Conservation (phyloP, 1,140 invertebrate genomes). For the Drosophila chauvacae region DNA sequence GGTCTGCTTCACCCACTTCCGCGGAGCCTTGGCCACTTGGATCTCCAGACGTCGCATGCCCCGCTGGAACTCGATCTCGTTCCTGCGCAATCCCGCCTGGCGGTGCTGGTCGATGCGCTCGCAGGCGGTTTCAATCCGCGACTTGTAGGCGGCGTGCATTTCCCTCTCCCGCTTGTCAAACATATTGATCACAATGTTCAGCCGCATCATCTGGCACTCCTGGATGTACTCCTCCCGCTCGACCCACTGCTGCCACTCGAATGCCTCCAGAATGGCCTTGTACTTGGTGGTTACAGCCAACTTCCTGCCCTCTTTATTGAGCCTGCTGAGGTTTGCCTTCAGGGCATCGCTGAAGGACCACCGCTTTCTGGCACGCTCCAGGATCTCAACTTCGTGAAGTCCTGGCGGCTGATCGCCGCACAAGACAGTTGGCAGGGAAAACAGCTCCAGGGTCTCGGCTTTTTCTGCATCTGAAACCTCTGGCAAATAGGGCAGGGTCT, state of each 20-base stretch:
- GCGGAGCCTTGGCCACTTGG: constrained; percentile 35
- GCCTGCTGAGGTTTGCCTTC: constrained; percentile 48
- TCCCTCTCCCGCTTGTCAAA: constrained; percentile 79
- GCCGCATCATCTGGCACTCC: constrained; percentile 86
- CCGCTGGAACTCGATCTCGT: constrained; percentile 81
- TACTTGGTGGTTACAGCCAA: constrained; percentile 36
- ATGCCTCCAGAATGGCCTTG: constrained; percentile 66
- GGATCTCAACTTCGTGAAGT: constrained; percentile 69
- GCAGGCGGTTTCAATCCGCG: constrained; percentile 83
- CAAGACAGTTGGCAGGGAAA: constrained; percentile 60
- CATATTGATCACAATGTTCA: constrained; percentile 86
- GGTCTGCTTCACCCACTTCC: constrained; percentile 73
- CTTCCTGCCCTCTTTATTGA: constrained; percentile 39
- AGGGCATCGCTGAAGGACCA: constrained; percentile 75
- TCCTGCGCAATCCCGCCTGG: constrained; percentile 79
- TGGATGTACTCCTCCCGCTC: constrained; percentile 86
- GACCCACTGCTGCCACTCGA: constrained; percentile 83
- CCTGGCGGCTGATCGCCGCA: constrained; percentile 63
- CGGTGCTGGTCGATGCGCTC: constrained; percentile 81
- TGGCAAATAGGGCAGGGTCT: constrained; percentile 89
- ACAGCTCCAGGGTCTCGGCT: constrained; percentile 59
- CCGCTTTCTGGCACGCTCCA: constrained; percentile 77
- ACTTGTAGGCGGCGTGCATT: constrained; percentile 77
- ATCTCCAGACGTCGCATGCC: constrained; percentile 68
- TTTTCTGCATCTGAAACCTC: constrained; percentile 84